Evolutionary conservation across 2,113 vertebrate species (phyloP).

Genomic region (Recurvirostra avosetta): DNA sequence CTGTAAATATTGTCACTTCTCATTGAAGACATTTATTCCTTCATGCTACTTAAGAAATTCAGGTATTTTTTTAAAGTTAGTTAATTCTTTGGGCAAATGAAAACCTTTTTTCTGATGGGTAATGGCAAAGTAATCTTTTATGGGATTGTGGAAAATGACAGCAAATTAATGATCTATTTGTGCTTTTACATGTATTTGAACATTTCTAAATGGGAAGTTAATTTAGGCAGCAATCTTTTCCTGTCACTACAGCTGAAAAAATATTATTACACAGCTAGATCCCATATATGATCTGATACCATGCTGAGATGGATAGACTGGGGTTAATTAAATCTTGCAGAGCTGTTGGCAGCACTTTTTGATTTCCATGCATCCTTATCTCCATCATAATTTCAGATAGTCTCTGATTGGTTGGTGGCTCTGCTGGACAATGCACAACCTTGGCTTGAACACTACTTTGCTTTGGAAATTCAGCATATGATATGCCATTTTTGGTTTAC

Average conservation of each 20-base stretch:
- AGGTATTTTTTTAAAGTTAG: not conserved
- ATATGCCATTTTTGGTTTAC: not conserved
- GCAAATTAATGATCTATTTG: not conserved
- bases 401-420: not conserved
- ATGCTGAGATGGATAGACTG: not conserved
- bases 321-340: not conserved
- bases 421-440: not conserved
- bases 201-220: not conserved
- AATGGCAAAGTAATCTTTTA: not conserved
- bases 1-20: not conserved
- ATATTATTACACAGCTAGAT: slow-evolving; percentile 15
- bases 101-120: not conserved
- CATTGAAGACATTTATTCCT: not conserved
- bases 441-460: not conserved
- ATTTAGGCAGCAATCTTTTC: not conserved
- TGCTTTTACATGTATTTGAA: not conserved
- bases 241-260: slow-evolving; percentile 33
- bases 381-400: not conserved
- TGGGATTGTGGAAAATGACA: not conserved
- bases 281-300: not conserved
- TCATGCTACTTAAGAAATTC: not conserved
- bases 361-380: not conserved
- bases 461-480: not conserved
- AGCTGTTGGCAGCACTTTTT: not conserved
- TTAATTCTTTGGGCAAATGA: not conserved